phyloP scores from a whole-genome alignment of 2,797 vertebrate genomes.

The Sebastes oblongus region DNA sequence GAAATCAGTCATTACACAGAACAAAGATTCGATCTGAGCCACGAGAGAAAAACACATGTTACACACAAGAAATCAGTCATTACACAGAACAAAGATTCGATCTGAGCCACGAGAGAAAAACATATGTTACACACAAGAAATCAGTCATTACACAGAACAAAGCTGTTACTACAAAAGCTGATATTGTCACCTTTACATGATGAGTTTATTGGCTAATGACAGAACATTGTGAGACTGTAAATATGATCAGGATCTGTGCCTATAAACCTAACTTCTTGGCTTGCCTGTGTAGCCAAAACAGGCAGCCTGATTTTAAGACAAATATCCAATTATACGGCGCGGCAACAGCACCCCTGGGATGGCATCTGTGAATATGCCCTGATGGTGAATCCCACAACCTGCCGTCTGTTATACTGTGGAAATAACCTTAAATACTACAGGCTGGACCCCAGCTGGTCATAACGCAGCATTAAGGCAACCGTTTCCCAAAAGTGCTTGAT shows the following conservation, averaged over 20 bases:
- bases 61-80: not conserved
- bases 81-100: too few relatives aligned
- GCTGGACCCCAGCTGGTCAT: slow-evolving; percentile 44
- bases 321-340: slow-evolving; percentile 50
- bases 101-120: not conserved
- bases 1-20: not conserved
- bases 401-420: slow-evolving; percentile 38
- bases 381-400: slow-evolving; percentile 37
- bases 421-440: slow-evolving; percentile 55
- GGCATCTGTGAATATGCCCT: slow-evolving; percentile 53
- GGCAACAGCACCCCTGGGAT: slow-evolving; percentile 45
- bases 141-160: not conserved
- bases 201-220: not conserved
- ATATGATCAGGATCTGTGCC: not conserved
- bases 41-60: not conserved
- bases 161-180: not conserved
- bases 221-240: not conserved
- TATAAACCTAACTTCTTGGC: slow-evolving; percentile 3
- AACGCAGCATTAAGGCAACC: slow-evolving; percentile 22
- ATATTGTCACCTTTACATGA: not conserved
- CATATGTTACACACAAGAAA: not conserved
- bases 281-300: slow-evolving; percentile 21
- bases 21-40: slow-evolving; percentile 11
- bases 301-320: slow-evolving; percentile 35
- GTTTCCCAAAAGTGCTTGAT: slow-evolving; percentile 40